Base-by-base conservation (phyloP, 2,797 vertebrate species). In the Sphenodon punctatus region DNA sequence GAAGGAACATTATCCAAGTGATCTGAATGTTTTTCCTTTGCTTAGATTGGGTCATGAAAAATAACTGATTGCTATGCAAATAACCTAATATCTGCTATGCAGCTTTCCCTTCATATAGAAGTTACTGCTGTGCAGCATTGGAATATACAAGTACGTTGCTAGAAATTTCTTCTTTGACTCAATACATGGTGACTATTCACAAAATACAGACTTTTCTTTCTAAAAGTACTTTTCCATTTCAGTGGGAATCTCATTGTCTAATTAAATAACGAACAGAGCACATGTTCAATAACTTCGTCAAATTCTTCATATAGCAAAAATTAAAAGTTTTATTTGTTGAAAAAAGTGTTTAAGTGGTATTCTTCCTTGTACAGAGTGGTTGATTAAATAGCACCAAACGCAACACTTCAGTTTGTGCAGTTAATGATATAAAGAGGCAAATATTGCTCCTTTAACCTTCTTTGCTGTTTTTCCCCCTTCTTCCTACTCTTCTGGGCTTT, bases 401-500 rank as follows among this genome's bases (percentile, higher is more conserved):
- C 66, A 89, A 93, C 63, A 84, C 75, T 92, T 90, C 75, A 86
- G 85, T 87, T 83, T 93, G 84, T 92, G 93, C 82, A 91, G 83
- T 82, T 86, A 80, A 83, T 65, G 89, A 32, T 88, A 89, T 67
- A 77, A 77, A 39, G 85, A 43, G 88, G 73, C 73, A 83, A 88
- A 45, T 43, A 12, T 2, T 34, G 49, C 95, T 94, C 49, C 94
- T 84, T 97, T 97, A 88, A 92, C 94, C 95, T 97, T 99, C 96
- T 96, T 98, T 77, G 96, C 96, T 90, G 96, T 95, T 97, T 97
- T 99, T 95, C 49, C 94, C 94, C 95, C 96, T 94, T 97, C 97
- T 95, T 97, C 94, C 94, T 94, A 95, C 98, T 95, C 98, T 98
- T 95, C 97, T 98, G 82, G 97, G 96, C 83, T 97, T 95, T 38